phyloP scores from a whole-genome alignment of 2,797 vertebrate species.

The Tokudaia muenninki region DNA sequence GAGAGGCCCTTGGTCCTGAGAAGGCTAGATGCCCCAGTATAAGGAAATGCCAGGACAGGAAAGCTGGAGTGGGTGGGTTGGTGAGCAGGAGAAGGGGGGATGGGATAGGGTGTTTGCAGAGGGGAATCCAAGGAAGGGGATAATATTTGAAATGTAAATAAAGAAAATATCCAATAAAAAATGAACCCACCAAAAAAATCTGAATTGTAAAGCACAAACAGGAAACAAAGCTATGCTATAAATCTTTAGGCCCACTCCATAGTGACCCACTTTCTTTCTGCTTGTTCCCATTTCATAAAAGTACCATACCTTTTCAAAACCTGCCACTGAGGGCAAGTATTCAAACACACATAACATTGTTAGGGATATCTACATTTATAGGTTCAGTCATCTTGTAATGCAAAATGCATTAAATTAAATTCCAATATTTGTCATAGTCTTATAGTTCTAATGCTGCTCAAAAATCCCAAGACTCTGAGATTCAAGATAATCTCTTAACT shows the following conservation, averaged over 20 bases:
- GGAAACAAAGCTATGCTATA: neutral
- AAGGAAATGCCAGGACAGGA: too few species aligned
- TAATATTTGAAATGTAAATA: too few species aligned
- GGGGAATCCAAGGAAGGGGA: too few species aligned
- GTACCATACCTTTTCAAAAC: neutral
- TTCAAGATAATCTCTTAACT: neutral
- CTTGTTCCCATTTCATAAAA: neutral
- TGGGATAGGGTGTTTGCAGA: too few species aligned
- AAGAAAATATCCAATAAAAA: too few species aligned
- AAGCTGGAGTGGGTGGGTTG: too few species aligned
- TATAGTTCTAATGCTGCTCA: neutral
- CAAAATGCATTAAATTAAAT: neutral
- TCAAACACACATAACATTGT: neutral
- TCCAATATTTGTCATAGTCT: neutral
- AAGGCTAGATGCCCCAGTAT: too few species aligned
- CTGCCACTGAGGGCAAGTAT: neutral
- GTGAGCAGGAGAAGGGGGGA: too few species aligned
- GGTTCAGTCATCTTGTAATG: neutral
- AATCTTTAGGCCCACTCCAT: neutral
- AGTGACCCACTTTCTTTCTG: neutral
- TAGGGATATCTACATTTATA: neutral
- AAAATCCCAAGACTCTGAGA: neutral
- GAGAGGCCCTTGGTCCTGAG: too few species aligned
- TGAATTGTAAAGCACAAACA: neutral
- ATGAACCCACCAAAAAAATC: too few species aligned